Base-by-base conservation (phyloP, 2,888 invertebrate genomes). In the Drosophila paracracens region DNA sequence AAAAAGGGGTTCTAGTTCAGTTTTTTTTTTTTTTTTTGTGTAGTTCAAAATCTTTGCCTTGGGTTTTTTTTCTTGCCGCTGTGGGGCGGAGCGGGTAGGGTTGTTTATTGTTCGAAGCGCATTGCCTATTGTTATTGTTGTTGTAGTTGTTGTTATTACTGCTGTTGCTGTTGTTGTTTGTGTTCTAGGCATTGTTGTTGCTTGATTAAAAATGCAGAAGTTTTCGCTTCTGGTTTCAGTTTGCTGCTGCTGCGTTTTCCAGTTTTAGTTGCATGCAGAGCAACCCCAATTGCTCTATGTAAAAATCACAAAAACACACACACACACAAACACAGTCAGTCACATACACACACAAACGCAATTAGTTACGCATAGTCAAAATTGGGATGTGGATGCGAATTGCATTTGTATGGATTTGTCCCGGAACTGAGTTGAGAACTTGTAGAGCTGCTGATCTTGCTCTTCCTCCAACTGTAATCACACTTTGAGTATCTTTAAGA, bases 161-260 rank as follows among this genome's bases (percentile, higher is more conserved):
- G 62, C 43, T 43, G 31, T 58, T 57, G 33, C n/a, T 54, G 52
- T 52, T 78, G 51, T 56, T 71, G 62, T 57, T 76, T 46, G 51
- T 70, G 62, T 50, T 60, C 21, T 46, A 33, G 63, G 51, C 65
- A 69, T 85, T 83, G 86, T 83, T 76, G 82, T 79, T 82, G 74
- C 82, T 82, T 82, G 81, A 82, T 86, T 87, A 74, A 73, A 84
- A 83, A 87, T 86, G 87, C 89, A 84, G 72, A 88, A 56, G 38
- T 65, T 40, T 70, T 54, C 56, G 63, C 60, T 70, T 57, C 21
- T 21, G 33, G 27, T 54, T 54, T 3, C 35, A 33, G n/a, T 70
- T 64, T 48, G 54, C 18, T 56, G 31, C 33, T 50, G 40, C 67
- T 64, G 62, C 58, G 70, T 67, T 79, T 83, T 79, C 64, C 72